phyloP scores from a whole-genome alignment of 2,113 vertebrate genomes.

The Serilophus lunatus region DNA sequence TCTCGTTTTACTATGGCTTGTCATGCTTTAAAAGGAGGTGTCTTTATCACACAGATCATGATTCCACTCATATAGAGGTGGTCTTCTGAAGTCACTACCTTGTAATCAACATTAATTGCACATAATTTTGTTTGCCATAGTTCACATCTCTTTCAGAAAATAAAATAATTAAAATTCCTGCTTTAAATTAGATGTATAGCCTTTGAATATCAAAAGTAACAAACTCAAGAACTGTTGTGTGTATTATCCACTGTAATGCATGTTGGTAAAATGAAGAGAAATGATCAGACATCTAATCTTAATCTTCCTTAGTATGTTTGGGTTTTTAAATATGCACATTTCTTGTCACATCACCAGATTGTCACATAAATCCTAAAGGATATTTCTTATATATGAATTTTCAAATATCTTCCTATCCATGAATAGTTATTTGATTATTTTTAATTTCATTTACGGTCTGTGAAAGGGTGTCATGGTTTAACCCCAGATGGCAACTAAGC shows the following conservation, averaged over 20 bases:
- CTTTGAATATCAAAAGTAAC: not conserved
- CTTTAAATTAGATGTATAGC: not conserved
- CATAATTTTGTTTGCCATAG: not conserved
- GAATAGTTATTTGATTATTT: not conserved
- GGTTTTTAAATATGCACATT: not conserved
- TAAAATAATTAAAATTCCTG: not conserved
- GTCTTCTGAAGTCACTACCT: not conserved
- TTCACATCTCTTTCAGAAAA: not conserved
- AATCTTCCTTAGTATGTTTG: not conserved
- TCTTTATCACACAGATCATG: not conserved
- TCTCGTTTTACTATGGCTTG: not conserved
- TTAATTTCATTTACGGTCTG: not conserved
- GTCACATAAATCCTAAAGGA: not conserved
- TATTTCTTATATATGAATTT: not conserved
- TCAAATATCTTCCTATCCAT: not conserved
- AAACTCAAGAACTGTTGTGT: not conserved
- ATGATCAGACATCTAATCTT: not conserved
- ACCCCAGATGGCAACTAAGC: not conserved
- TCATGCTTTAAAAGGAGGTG: not conserved
- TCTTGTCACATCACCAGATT: not conserved
- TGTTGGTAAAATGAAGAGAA: not conserved
- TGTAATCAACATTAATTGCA: not conserved
- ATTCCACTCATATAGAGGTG: no score
- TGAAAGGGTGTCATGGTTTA: not conserved
- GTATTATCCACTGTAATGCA: fast-evolving